Evolutionary conservation across 2,797 vertebrate genomes (phyloP), one percentile per base, ranked within the genome.

Genomic region (Arrhamphus sclerolepis): DNA sequence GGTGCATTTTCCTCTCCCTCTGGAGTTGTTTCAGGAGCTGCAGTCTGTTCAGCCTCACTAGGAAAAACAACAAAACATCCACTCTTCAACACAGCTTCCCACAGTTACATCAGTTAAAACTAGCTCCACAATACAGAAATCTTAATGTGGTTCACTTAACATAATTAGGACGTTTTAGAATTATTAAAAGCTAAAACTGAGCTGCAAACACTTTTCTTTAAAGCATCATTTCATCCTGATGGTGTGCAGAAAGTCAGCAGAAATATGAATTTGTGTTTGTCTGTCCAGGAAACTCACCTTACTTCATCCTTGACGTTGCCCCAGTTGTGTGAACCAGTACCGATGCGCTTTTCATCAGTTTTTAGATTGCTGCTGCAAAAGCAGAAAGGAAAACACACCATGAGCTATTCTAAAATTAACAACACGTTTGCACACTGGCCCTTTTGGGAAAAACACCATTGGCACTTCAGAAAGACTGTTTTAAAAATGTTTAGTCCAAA

Each of bases 241-340:
- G 16, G 14, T 24, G 7, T 21, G 6, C 13, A 22, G 50, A 1
- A 1, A 14, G 24, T 34, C 26, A 38, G 16, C 14, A 22, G 22
- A 13, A 34, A 34, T 34, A 34, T 10, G 11, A 34, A n/a, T n/a
- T n/a, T n/a, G n/a, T n/a, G n/a, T n/a, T n/a, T n/a, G n/a, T n/a
- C n/a, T n/a, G n/a, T 42, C 19, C 51, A 10, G 26, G 54, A 78
- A 80, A 93, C 96, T 94, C 83, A 99, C 98, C 94, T 96, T 75
- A 93, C 76, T 83, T 98, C 97, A 18, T 99, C 98, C 93, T 98
- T 99, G 88, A 94, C 93, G 20, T 84, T 95, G 80, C 95, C 95
- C 97, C 97, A 98, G 93, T 96, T 99, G 92, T 98, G 96, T 0
- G 95, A 93, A 71, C 96, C 95, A 10, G 92, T 93, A 63, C 96